A percentile compares a stretch with the other conserved stretches of the same genome.
Evolutionary conservation across 2,797 vertebrate genomes (phyloP).

Genomic region (Picus viridis): DNA sequence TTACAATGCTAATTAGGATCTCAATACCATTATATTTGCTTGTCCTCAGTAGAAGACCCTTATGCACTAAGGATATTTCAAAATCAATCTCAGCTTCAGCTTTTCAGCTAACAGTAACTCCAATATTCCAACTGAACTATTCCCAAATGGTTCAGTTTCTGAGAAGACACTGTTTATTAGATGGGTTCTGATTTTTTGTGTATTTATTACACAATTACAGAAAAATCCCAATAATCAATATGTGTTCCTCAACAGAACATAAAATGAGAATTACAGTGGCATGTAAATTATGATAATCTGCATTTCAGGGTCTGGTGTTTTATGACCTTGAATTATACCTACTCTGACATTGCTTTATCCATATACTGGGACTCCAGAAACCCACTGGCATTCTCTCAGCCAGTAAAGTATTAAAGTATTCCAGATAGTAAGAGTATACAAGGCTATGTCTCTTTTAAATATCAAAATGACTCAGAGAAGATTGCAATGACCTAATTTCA

Average conservation of each 20-base stretch:
- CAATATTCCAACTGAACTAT: not conserved
- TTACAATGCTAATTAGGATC: not conserved
- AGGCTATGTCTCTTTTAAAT: not conserved
- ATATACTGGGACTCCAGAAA: not conserved
- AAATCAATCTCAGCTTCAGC: not conserved
- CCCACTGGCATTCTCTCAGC: not conserved
- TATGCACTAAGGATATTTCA: not conserved
- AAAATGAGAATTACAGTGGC: not conserved
- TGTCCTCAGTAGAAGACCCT: not conserved
- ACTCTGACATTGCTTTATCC: not conserved
- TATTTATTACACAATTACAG: not conserved
- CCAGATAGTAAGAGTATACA: not conserved
- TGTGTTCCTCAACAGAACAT: not conserved
- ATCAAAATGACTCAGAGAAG: not conserved
- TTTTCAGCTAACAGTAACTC: not conserved
- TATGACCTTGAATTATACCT: not conserved
- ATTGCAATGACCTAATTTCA: not conserved
- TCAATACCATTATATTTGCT: not conserved
- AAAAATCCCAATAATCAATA: not conserved
- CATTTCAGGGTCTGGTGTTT: not conserved
- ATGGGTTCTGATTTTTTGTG: not conserved
- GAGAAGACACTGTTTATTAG: not conserved
- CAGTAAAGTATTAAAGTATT: not conserved
- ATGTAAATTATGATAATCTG: not conserved
- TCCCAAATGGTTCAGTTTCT: not conserved